Evolutionary conservation across 2,797 vertebrate species (phyloP), one percentile per base, ranked within the genome.

Genomic region (Fringilla coelebs): DNA sequence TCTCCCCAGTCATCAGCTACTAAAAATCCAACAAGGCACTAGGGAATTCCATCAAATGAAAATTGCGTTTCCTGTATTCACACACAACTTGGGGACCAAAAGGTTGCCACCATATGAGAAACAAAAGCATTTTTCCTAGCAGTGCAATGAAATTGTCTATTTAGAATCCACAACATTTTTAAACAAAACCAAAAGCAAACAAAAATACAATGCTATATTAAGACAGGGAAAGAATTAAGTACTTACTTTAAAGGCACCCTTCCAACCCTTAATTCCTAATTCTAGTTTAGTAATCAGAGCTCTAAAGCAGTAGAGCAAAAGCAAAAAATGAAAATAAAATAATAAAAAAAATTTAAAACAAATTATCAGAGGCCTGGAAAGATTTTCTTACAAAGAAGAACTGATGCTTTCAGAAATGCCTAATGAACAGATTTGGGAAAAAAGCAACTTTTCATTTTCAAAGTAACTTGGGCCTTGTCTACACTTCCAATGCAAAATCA

Each of bases 21-120:
- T 76, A 72, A 62, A 84, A 91, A 83, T 62, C 46, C 48, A 92
- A 75, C n/a, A 62, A 57, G 51, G 11, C n/a, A 71, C 49, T n/a
- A 26, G 31, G 26, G 65, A 94, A 61, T 74, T 40, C 22, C 32
- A 62, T 36, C 36, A 52, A 93, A 72, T 19, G 34, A 89, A 77
- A 88, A 72, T 6, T n/a, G 19, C 34, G 8, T 63, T 85, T 84
- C 31, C 46, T 85, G 38, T 67, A 75, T 48, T 93, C 40, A n/a
- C 26, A 46, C 3, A 72, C 10, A 79, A 57, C 65, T 63, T 49
- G 57, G 11, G 26, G 34, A 85, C 26, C 17, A 79, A 93, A 87
- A 55, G 13, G 36, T 72, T 85, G 40, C 31, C 49, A 48, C 38
- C 25, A 45, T 19, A 62, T 76, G 76, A 58, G 45, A 93, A 91